Base-by-base conservation (phyloP, 2,113 vertebrate species). In the Nesogale talazaci region DNA sequence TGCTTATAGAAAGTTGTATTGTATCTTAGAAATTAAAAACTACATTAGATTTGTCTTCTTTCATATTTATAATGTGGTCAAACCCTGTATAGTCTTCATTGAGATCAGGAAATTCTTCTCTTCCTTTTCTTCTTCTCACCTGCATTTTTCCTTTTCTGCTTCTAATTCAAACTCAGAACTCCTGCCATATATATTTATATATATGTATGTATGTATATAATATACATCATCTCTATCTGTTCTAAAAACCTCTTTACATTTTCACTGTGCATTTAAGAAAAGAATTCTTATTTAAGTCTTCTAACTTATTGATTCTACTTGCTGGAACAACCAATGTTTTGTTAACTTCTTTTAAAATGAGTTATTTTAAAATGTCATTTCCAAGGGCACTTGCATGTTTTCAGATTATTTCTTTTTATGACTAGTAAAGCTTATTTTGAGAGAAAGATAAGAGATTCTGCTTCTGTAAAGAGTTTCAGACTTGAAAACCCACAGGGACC, bases 351-450 rank as follows among this genome's bases (percentile, higher is more conserved):
- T n/a, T n/a, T n/a, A n/a, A n/a, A 29, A 14, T 31, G 56, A 59
- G 20, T 93, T 86, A 27, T 88, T 86, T 23, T 74, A 88, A 77
- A 89, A 82, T 74, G 17, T n/a, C 31, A 36, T 93, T 83, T 82
- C 22, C 9, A 79, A 63, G 36, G 36, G 15, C 34, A n/a, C 22
- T 91, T 52, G 38, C 6, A 12, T 23, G 88, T 72, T 57, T 63
- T 69, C 25, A 63, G 11, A 65, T 75, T 84, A 31, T 85, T 88
- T 69, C 34, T 52, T 31, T 56, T 63, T 69, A 29, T 56, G 23
- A 29, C 38, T 40, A 0, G 19, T 80, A 56, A 5, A 20, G 59
- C 25, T 25, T 65, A 6, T 52, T 52, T 52, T 52, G 46, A 12
- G 46, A 52, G 46, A 52, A 52, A 52, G 46, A 6, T 52, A 12